phyloP scores from a whole-genome alignment of 2,797 vertebrate species.

The Molossus molossus region DNA sequence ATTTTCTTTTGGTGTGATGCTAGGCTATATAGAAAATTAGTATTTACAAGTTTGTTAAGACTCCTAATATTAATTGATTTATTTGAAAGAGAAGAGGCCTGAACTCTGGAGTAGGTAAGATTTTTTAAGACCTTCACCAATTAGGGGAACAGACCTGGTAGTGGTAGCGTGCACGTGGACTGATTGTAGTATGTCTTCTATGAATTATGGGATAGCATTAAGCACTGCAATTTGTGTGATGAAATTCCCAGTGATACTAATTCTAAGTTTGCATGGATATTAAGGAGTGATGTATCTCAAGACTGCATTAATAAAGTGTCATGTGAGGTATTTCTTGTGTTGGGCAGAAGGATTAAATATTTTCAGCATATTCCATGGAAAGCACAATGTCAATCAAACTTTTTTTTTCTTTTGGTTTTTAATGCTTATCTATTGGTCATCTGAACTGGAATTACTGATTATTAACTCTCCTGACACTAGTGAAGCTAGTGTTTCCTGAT shows the following conservation, averaged over 20 bases:
- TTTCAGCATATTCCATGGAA: conserved; percentile 51
- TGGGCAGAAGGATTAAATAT: conserved; percentile 57
- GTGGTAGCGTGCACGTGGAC: conserved; percentile 14
- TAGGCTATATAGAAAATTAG: conserved; percentile 85
- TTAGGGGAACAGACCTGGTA: conserved; percentile 73
- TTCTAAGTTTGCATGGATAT: conserved; percentile 68
- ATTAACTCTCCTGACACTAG: conserved; percentile 18
- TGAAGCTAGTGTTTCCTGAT: conserved; percentile 68
- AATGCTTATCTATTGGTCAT: conserved; percentile 61
- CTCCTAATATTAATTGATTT: conserved; percentile 80
- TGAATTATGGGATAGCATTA: conserved; percentile 17
- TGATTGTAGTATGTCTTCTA: background rate
- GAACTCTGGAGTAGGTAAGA: conserved; percentile 71
- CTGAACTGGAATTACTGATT: conserved; percentile 55
- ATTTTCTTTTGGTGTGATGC: conserved; percentile 81
- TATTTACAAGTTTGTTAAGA: conserved; percentile 83
- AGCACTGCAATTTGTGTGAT: conserved; percentile 57
- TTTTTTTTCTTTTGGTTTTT: conserved; percentile 65
- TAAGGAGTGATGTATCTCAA: conserved; percentile 77
- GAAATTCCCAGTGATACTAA: conserved; percentile 37
- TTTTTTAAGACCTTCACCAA: conserved; percentile 71
- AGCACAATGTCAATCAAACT: conserved; percentile 45
- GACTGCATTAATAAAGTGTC: conserved; percentile 49
- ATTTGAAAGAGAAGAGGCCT: conserved; percentile 73
- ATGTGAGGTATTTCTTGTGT: conserved; percentile 59